A percentile compares a stretch with the other conserved stretches of the same genome.
These are phyloP conservation scores for Drosophila erecta DNA, from an alignment of 1,140 invertebrate genomes.

Conservation along the genomic window DNA sequence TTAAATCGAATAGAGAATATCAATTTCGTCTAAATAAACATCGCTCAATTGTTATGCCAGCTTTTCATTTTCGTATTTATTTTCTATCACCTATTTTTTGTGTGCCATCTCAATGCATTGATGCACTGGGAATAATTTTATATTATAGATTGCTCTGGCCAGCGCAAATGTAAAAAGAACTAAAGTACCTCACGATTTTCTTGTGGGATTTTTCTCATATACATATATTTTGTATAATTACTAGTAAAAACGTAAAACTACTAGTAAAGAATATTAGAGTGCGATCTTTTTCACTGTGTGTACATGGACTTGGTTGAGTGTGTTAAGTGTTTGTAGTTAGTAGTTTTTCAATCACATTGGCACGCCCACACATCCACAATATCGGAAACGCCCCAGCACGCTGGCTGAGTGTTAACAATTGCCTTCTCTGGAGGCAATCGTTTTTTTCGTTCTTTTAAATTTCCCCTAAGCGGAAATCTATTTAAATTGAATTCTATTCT, in stretches of 20 bases:
- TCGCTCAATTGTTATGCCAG: slow-evolving; percentile 33
- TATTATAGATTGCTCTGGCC: background rate
- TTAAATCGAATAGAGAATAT: slow-evolving; percentile 33
- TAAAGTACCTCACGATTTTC: background rate
- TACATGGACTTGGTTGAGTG: slow-evolving; percentile 21
- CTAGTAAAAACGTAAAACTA: no score
- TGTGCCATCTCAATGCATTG: slow-evolving; percentile 47
- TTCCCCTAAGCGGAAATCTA: slow-evolving; percentile 84
- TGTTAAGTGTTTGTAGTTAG: slow-evolving; percentile 72
- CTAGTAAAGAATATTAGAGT: no score
- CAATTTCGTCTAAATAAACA: slow-evolving; percentile 38
- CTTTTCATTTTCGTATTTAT: slow-evolving; percentile 44
- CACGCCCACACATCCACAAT: slow-evolving; percentile 47
- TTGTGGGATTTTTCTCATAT: background rate
- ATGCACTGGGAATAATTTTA: slow-evolving; percentile 5
- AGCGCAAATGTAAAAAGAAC: background rate
- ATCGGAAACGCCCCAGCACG: slow-evolving; percentile 24
- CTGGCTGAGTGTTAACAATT: slow-evolving; percentile 68
- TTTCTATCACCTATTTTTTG: slow-evolving; percentile 21
- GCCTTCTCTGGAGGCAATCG: slow-evolving; percentile 51
- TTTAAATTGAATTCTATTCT: slow-evolving; percentile 82
- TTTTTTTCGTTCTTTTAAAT: slow-evolving; percentile 62
- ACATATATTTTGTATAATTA: background rate
- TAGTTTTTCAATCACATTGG: slow-evolving; percentile 79
- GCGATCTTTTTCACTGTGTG: background rate